Conservation (phyloP, 2,113 vertebrate species). For the Oryzias javanicus region DNA sequence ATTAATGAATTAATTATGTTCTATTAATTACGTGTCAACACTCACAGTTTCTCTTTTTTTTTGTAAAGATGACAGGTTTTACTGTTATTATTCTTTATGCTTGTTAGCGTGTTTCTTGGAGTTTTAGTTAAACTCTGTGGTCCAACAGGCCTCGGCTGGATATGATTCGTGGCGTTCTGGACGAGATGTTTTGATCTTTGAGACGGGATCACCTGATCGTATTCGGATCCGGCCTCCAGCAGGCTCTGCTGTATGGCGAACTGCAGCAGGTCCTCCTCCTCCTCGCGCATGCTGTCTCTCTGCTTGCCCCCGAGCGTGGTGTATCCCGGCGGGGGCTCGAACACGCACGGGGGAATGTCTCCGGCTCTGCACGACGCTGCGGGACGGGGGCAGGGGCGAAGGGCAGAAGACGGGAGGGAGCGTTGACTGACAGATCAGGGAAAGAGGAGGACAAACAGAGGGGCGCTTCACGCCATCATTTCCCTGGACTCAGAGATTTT, state of each 20-base stretch:
- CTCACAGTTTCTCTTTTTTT: too few species aligned
- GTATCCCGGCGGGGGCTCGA: constrained; percentile 91
- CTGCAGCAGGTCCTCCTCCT: constrained; percentile 93
- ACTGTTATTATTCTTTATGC: too few species aligned
- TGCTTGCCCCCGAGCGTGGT: constrained; percentile 88
- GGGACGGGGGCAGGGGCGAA: constrained; percentile 23
- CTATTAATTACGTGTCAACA: too few species aligned
- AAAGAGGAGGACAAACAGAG: background rate
- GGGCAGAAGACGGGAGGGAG: constrained; percentile 31
- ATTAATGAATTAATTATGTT: too few species aligned
- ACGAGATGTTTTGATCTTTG: too few species aligned
- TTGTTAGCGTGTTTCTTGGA: too few species aligned
- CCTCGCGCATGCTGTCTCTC: constrained; percentile 83
- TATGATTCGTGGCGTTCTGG: too few species aligned
- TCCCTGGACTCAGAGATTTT: too few species aligned
- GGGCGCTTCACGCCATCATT: background rate
- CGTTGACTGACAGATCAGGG: constrained; percentile 26
- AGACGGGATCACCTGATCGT: constrained; percentile 86
- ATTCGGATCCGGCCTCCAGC: constrained; percentile 92
- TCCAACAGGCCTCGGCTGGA: too few species aligned
- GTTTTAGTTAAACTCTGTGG: too few species aligned
- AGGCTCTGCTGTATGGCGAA: constrained; percentile 98
- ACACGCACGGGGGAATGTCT: constrained; percentile 89
- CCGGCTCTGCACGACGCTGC: constrained; percentile 87
- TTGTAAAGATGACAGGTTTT: too few species aligned